Conservation (phyloP, 2,888 invertebrate species). For the Malthinus seriepunctatus region DNA sequence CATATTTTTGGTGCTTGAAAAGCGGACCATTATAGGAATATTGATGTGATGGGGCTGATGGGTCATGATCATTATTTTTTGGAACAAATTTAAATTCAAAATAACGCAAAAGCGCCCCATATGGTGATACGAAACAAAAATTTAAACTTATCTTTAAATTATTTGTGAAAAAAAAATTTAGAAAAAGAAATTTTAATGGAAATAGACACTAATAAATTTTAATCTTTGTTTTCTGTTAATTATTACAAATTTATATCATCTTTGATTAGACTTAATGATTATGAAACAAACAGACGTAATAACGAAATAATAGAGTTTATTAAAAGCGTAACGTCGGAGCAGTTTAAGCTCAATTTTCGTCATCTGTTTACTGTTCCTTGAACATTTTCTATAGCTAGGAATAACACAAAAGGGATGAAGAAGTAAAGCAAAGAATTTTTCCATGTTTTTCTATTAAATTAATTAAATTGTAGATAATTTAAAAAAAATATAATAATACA, state of each 20-base stretch:
- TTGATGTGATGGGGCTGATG: too few species aligned
- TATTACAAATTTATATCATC: constrained; percentile 14
- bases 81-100: too few species aligned
- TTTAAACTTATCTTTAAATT: too few species aligned
- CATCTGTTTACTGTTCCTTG: constrained; percentile 46
- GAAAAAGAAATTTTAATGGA: too few species aligned
- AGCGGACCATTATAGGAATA: too few species aligned
- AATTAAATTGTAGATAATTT: background rate
- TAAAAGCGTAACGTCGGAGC: constrained; percentile 47
- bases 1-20: too few species aligned
- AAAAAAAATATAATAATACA: background rate
- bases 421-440: background rate
- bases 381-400: background rate
- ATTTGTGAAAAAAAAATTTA: too few species aligned
- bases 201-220: background rate
- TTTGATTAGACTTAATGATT: constrained; percentile 20
- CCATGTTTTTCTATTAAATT: background rate
- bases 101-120: too few species aligned
- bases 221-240: constrained; percentile 1
- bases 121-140: too few species aligned
- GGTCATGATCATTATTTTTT: too few species aligned
- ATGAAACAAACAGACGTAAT: constrained; percentile 34
- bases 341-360: constrained; percentile 43
- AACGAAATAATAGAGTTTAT: constrained; percentile 48
- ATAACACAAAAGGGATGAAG: background rate